Conservation (phyloP, 1,140 invertebrate genomes). For the Nixonia krombeini region DNA sequence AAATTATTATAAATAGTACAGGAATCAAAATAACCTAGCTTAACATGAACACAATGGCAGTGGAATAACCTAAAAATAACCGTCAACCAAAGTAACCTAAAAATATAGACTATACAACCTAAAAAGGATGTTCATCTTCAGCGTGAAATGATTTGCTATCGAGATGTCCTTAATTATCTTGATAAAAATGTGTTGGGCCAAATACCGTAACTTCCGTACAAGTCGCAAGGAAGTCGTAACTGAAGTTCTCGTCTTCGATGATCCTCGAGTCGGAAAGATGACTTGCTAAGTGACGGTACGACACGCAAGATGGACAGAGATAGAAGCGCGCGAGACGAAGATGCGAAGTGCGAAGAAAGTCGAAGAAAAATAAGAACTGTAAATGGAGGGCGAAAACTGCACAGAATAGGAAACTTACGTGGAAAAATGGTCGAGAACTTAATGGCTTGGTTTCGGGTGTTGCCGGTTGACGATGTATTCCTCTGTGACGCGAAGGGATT, state of each 20-base stretch:
- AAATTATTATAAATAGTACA: constrained; percentile 2
- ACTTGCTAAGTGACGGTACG: constrained; percentile 35
- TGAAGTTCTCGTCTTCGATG: constrained; percentile 30
- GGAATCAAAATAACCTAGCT: constrained; percentile 28
- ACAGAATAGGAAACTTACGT: background rate
- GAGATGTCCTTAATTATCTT: too few relatives aligned
- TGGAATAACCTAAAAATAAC: constrained; percentile 42
- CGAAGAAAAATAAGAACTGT: constrained; percentile 3
- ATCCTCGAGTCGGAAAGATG: constrained; percentile 28
- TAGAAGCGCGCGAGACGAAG: constrained; percentile 21
- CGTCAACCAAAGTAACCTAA: constrained; percentile 24
- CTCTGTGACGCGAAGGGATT: too few relatives aligned
- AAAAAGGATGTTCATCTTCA: background rate
- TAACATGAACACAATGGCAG: constrained; percentile 34
- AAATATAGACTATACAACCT: constrained; percentile 30
- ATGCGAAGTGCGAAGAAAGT: background rate
- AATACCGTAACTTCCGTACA: constrained; percentile 11
- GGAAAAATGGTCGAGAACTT: background rate
- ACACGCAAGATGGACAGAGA: constrained; percentile 2
- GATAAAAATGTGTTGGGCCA: background rate
- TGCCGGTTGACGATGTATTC: background rate
- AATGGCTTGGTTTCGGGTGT: background rate
- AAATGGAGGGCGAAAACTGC: background rate
- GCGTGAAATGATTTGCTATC: background rate
- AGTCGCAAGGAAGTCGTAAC: constrained; percentile 6